Evolutionary conservation across 2,797 vertebrate genomes (phyloP).

Genomic region (Oreochromis mossambicus): DNA sequence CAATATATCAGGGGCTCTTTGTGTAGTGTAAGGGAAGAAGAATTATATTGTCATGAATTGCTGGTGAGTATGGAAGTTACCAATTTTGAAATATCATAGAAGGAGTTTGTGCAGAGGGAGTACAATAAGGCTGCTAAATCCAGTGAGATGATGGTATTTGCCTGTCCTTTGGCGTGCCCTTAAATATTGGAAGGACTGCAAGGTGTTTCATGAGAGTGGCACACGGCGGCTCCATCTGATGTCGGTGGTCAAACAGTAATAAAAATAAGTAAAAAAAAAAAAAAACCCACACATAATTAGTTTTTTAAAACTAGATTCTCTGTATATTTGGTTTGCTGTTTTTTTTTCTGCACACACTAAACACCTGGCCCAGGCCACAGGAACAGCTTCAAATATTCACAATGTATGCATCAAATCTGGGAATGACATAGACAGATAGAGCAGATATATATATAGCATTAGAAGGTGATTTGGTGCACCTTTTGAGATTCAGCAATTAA

Average conservation of each 20-base stretch:
- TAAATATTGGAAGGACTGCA: slow-evolving; percentile 53
- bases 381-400: not conserved
- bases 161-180: slow-evolving; percentile 61
- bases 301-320: not conserved
- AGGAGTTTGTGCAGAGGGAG: slow-evolving; percentile 34
- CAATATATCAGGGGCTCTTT: not conserved
- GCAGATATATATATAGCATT: not conserved
- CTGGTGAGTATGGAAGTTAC: slow-evolving; percentile 28
- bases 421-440: not conserved
- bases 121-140: slow-evolving; percentile 57
- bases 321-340: not conserved
- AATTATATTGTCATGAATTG: slow-evolving; percentile 4
- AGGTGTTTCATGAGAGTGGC: slow-evolving; percentile 32
- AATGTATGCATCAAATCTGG: not conserved
- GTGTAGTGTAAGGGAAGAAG: not conserved
- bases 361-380: not conserved
- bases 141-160: slow-evolving; percentile 62
- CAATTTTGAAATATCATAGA: slow-evolving; percentile 45
- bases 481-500: not conserved
- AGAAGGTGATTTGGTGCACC: not conserved
- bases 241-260: not conserved
- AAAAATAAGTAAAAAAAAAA: not conserved
- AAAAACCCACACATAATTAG: not conserved
- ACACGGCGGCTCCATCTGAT: not conserved
- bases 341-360: not conserved